Conservation (phyloP, 2,113 vertebrate species). For the Pithys albifrons region DNA sequence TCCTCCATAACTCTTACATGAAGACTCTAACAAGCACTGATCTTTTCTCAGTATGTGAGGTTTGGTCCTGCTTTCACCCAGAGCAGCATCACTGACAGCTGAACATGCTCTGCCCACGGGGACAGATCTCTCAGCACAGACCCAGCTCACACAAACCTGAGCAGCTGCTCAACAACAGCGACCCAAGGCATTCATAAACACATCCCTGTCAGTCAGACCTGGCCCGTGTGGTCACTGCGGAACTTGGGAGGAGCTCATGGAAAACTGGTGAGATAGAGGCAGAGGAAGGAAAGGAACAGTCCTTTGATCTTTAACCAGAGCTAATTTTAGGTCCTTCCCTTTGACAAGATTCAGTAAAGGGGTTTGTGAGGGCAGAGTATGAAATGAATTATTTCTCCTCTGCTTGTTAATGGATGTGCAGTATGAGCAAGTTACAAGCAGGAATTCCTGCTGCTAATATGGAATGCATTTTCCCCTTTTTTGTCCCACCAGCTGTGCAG, state of each 20-base stretch:
- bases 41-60: neutral
- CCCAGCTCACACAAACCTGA: neutral
- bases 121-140: neutral
- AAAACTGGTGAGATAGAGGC: neutral
- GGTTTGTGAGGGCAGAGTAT: neutral
- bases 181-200: neutral
- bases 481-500: neutral
- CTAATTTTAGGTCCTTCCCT: neutral
- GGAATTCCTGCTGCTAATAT: neutral
- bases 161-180: neutral
- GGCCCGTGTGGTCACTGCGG: neutral
- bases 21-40: neutral
- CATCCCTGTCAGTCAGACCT: neutral
- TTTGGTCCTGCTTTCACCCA: neutral
- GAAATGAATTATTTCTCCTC: neutral
- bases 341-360: neutral
- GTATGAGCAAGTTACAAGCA: neutral
- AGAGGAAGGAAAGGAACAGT: neutral
- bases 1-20: neutral
- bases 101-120: neutral
- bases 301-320: neutral
- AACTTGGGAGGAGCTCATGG: neutral
- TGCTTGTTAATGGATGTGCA: neutral
- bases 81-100: neutral
- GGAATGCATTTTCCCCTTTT: neutral